These are phyloP conservation scores for Dryococelus australis DNA, from an alignment of 2,888 invertebrate species.

Conservation along the genomic window DNA sequence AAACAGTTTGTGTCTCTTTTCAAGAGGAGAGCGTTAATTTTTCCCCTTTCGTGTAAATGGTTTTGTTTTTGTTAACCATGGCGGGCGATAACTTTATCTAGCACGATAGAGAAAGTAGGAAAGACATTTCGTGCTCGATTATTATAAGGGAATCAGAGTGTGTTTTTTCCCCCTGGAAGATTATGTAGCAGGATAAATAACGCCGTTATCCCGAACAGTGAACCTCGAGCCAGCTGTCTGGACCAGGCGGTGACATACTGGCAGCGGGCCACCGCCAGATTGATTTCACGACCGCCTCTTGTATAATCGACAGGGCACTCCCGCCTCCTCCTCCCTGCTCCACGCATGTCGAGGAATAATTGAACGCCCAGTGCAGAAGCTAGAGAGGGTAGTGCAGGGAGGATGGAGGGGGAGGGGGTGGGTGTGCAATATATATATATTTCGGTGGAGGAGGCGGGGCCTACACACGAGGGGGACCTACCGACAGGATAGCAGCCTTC, in stretches of 20 bases:
- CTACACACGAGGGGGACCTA: not conserved
- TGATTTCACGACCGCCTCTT: conserved; percentile 16
- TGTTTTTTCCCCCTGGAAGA: no score
- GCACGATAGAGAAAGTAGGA: no score
- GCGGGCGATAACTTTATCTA: no score
- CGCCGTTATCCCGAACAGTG: no score
- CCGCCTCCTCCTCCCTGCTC: not conserved
- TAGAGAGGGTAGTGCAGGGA: not conserved
- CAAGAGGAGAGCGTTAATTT: no score
- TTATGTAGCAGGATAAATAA: no score
- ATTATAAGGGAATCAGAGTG: no score
- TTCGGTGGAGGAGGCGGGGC: not conserved
- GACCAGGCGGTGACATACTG: not conserved
- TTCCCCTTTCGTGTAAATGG: no score
- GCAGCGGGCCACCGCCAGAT: not conserved
- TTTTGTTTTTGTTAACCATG: no score
- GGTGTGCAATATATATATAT: not conserved
- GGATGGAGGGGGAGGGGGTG: not conserved
- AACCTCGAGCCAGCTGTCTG: not conserved
- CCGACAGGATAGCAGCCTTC: conserved; percentile 16
- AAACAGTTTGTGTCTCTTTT: no score
- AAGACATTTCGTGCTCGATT: no score
- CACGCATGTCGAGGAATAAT: not conserved
- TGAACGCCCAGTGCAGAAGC: conserved; percentile 3
- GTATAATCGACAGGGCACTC: not conserved